phyloP scores from a whole-genome alignment of 35 echinoderm and acorn worm genomes.

The Hemicentrotus pulcherrimus region DNA sequence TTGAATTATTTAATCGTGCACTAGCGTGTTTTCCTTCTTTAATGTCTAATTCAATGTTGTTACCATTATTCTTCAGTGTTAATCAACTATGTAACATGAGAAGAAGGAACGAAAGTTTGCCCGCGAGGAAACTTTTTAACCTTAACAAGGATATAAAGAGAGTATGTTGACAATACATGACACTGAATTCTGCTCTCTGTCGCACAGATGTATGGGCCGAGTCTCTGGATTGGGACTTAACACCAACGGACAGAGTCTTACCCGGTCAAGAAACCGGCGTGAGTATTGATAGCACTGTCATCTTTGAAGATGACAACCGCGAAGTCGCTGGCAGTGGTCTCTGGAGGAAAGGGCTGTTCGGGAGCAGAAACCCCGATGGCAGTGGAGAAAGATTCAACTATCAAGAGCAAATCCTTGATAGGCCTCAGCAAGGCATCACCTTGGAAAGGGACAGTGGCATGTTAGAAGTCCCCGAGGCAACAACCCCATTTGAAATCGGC shows the following conservation, averaged over 20 bases:
- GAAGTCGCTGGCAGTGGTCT: constrained; percentile 63
- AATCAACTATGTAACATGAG: not conserved
- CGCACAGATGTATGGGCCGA: constrained; percentile 68
- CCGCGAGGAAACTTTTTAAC: not conserved
- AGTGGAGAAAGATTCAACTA: constrained; percentile 72
- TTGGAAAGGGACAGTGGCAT: not conserved
- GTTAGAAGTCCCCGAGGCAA: not conserved
- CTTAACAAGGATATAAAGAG: not conserved
- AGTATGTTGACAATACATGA: not conserved
- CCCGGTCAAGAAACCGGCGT: constrained; percentile 52
- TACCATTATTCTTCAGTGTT: not conserved
- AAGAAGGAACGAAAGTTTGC: constrained; percentile 3
- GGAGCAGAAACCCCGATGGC: constrained; percentile 65
- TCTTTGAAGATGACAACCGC: constrained; percentile 56
- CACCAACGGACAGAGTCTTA: constrained; percentile 32
- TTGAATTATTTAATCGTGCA: not conserved
- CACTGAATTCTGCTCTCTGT: constrained; percentile 9
- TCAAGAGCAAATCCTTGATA: constrained; percentile 59
- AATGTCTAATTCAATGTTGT: not conserved
- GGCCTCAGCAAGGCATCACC: not conserved
- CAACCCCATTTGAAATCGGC: constrained; percentile 72
- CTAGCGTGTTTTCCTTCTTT: too few relatives aligned
- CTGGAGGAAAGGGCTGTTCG: constrained; percentile 73
- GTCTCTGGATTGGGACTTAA: constrained; percentile 52
- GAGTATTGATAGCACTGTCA: constrained; percentile 54